phyloP scores from a whole-genome alignment of 2,797 vertebrate species.

The Enteromius radiatus region DNA sequence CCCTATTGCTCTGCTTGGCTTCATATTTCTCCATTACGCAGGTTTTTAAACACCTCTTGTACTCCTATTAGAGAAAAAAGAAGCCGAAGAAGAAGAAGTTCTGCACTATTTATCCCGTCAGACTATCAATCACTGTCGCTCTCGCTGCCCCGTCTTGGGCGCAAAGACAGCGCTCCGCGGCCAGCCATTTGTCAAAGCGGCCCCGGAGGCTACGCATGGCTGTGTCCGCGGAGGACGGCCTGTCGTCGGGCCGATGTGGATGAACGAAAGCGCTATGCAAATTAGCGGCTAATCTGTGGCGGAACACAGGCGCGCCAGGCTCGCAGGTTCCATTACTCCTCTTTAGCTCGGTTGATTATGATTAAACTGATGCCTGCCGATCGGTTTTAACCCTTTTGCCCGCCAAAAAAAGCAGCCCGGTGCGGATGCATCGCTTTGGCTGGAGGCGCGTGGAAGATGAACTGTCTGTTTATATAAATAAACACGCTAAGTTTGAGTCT shows the following conservation, averaged over 20 bases:
- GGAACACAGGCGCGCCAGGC: slow-evolving; percentile 73
- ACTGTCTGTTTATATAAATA: slow-evolving; percentile 51
- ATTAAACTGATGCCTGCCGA: slow-evolving; percentile 80
- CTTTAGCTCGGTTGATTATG: slow-evolving; percentile 73
- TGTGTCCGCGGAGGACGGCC: slow-evolving; percentile 76
- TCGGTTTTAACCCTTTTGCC: slow-evolving; percentile 71
- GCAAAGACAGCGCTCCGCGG: slow-evolving; percentile 57
- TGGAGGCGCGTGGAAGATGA: slow-evolving; percentile 52
- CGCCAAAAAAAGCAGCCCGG: slow-evolving; percentile 51
- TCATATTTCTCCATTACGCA: slow-evolving; percentile 79
- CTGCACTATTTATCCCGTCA: slow-evolving; percentile 80
- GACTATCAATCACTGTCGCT: slow-evolving; percentile 83
- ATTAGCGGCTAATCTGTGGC: slow-evolving; percentile 80
- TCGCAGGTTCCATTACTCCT: slow-evolving; percentile 80
- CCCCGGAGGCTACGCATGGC: slow-evolving; percentile 75
- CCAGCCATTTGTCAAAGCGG: slow-evolving; percentile 83
- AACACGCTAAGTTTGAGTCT: slow-evolving; percentile 41
- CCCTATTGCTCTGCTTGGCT: slow-evolving; percentile 54
- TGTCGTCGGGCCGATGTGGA: slow-evolving; percentile 69
- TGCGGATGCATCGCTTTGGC: slow-evolving; percentile 35
- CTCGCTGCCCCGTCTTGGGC: slow-evolving; percentile 65
- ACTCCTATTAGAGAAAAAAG: slow-evolving; percentile 76
- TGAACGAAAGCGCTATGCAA: slow-evolving; percentile 83
- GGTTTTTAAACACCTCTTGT: slow-evolving; percentile 85
- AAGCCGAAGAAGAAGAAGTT: slow-evolving; percentile 76